These are phyloP conservation scores for Blera fallax DNA, from an alignment of 2,888 invertebrate species.

Conservation along the genomic window DNA sequence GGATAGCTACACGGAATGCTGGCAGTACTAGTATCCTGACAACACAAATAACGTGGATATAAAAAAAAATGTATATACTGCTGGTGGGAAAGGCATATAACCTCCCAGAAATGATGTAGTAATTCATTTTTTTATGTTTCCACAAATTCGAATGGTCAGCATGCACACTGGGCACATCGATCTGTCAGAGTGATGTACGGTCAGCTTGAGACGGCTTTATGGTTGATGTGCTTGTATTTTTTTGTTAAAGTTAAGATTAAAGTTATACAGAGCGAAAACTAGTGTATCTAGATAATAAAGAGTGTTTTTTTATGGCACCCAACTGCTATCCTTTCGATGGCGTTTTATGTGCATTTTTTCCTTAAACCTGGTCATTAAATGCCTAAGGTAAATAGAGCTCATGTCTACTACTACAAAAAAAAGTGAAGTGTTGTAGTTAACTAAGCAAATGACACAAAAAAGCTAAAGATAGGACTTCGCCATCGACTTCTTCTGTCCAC, in stretches of 20 bases:
- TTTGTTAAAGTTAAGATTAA: not conserved
- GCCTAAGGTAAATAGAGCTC: too few species aligned
- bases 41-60: conserved; percentile 30
- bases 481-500: too few species aligned
- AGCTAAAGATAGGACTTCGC: too few species aligned
- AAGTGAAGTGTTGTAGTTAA: too few species aligned
- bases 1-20: not conserved
- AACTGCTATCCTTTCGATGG: too few species aligned
- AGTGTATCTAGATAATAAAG: not conserved
- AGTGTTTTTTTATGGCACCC: too few species aligned
- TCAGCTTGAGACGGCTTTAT: conserved; percentile 28
- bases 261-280: not conserved
- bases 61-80: not conserved
- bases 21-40: not conserved
- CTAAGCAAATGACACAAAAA: too few species aligned
- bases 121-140: conserved; percentile 46
- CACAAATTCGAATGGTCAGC: conserved; percentile 39
- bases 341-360: too few species aligned
- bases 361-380: too few species aligned
- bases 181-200: conserved; percentile 34
- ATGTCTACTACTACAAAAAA: too few species aligned
- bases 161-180: conserved; percentile 19
- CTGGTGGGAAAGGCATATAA: not conserved
- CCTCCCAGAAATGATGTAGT: conserved; percentile 26
- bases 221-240: not conserved